phyloP scores from a whole-genome alignment of 2,113 vertebrate species.

The Engraulis encrasicolus region DNA sequence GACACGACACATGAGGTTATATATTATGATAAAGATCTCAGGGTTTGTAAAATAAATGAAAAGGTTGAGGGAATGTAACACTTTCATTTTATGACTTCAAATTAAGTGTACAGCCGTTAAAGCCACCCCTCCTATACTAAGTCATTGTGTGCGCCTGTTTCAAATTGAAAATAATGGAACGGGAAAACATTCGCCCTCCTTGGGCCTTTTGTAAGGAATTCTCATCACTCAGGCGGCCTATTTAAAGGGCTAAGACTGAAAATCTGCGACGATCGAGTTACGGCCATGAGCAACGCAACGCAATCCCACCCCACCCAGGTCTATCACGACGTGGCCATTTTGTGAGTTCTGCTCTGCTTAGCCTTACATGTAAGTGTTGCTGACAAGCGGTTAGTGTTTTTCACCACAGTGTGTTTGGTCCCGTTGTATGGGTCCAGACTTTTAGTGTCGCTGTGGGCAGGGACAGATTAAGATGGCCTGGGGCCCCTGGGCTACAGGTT shows the following conservation, averaged over 20 bases:
- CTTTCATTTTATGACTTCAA: too few relatives aligned
- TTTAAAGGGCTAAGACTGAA: constrained; percentile 5
- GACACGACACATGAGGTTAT: too few relatives aligned
- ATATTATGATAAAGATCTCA: too few relatives aligned
- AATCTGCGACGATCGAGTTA: constrained; percentile 4
- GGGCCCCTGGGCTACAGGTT: too few relatives aligned
- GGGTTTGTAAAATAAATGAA: too few relatives aligned
- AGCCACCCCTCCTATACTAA: too few relatives aligned
- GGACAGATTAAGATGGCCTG: too few relatives aligned
- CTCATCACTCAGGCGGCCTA: constrained; percentile 16
- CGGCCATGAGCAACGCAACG: too few relatives aligned
- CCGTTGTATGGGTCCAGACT: neutral
- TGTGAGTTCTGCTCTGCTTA: neutral
- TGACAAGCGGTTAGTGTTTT: constrained; percentile 16
- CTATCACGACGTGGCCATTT: neutral
- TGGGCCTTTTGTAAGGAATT: neutral
- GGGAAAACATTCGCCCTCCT: neutral
- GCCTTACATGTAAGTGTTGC: constrained; percentile 12
- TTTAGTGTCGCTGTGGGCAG: neutral
- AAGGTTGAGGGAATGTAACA: too few relatives aligned
- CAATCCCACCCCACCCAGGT: constrained; percentile 16
- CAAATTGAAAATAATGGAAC: neutral
- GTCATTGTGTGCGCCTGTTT: neutral
- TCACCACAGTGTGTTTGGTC: neutral
- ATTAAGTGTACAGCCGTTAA: too few relatives aligned